Evolutionary conservation across 1,140 invertebrate species (phyloP).

Genomic region (Tetraneura akinire): DNA sequence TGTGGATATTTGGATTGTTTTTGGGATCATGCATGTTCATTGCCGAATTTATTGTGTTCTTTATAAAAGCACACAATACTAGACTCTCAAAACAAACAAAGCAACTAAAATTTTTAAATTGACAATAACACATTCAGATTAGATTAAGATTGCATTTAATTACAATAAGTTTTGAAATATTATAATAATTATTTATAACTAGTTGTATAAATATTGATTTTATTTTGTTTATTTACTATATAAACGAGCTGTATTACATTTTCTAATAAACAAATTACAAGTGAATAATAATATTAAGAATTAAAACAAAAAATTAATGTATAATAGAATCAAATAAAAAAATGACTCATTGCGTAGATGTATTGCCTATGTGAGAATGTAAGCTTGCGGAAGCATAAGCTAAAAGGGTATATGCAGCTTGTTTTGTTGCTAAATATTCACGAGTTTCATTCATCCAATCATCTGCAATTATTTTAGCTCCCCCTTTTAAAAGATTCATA

Average conservation of each 20-base stretch:
- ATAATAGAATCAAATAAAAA: background rate
- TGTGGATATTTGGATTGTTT: conserved; percentile 41
- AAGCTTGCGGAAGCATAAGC: conserved; percentile 68
- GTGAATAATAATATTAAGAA: conserved; percentile 5
- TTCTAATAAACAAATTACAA: background rate
- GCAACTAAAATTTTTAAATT: conserved; percentile 9
- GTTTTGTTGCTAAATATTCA: conserved; percentile 82
- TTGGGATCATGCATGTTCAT: conserved; percentile 29
- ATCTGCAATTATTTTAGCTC: conserved; percentile 73
- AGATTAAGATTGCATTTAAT: background rate
- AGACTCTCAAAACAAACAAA: background rate
- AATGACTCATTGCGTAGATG: conserved; percentile 5
- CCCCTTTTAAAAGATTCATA: conserved; percentile 86
- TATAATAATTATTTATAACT: background rate
- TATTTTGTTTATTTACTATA: conserved; percentile 7
- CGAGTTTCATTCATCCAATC: conserved; percentile 87
- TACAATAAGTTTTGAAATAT: background rate
- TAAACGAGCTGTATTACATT: conserved; percentile 8
- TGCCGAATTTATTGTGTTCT: conserved; percentile 18
- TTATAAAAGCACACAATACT: background rate
- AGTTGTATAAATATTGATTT: background rate
- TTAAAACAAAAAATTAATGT: conserved; percentile 26
- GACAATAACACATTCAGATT: background rate
- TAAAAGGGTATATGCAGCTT: conserved; percentile 83
- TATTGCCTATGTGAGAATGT: conserved; percentile 4